These are phyloP conservation scores for Priocnemis perturbator DNA, from an alignment of 2,888 invertebrate species.

Conservation along the genomic window DNA sequence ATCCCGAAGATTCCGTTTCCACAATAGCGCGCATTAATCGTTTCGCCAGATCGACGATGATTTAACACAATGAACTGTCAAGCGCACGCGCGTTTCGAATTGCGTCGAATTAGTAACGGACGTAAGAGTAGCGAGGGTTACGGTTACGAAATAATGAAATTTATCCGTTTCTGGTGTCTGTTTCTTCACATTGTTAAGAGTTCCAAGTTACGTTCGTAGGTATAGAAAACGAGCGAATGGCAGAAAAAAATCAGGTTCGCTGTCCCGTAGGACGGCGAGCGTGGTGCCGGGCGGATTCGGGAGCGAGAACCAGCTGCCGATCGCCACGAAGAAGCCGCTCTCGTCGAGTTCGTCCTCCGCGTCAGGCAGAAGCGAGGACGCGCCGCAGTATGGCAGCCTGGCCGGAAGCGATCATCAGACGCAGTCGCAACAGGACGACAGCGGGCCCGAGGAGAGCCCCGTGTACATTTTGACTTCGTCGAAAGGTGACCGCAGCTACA, in stretches of 20 bases:
- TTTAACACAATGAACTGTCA: too few relatives aligned
- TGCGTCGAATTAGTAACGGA: too few relatives aligned
- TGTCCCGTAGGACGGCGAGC: conserved; percentile 71
- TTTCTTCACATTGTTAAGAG: conserved; percentile 50
- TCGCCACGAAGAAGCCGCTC: conserved; percentile 61
- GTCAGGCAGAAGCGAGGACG: conserved; percentile 72
- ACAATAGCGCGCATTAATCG: too few relatives aligned
- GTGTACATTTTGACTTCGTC: conserved; percentile 72
- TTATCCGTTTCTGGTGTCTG: too few relatives aligned
- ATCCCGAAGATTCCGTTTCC: too few relatives aligned
- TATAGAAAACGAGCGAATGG: conserved; percentile 71
- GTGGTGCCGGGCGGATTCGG: conserved; percentile 66
- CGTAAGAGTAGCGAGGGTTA: too few relatives aligned
- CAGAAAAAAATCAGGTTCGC: conserved; percentile 71
- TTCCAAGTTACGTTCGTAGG: conserved; percentile 66
- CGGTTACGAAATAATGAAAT: too few relatives aligned
- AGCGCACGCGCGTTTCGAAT: too few relatives aligned
- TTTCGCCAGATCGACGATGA: too few relatives aligned
- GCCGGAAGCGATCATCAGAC: conserved; percentile 70
- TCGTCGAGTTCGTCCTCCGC: conserved; percentile 73
- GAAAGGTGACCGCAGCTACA: conserved; percentile 77
- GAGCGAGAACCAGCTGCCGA: conserved; percentile 57
- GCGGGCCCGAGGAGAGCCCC: conserved; percentile 72
- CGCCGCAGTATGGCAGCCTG: conserved; percentile 65
- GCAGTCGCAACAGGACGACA: conserved; percentile 71